Evolutionary conservation across 2,113 vertebrate genomes (phyloP), one percentile per base, ranked within the genome.

Genomic region (Asarcornis scutulata): DNA sequence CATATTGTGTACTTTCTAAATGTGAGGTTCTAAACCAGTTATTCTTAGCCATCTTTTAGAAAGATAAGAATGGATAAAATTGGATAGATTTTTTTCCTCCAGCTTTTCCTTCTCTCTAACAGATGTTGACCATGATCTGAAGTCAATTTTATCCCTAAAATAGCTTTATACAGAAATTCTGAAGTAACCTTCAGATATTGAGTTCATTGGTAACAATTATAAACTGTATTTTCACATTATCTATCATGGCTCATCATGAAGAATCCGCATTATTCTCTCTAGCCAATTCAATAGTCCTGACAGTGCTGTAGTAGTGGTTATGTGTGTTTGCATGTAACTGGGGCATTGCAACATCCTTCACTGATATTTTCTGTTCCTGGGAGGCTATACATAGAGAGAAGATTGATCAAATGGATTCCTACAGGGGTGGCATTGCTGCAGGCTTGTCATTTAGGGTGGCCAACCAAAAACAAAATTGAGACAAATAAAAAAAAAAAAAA

Each of bases 401-500:
- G 36, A 77, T 74, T 40, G 40, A 94, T 96, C 69, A 95, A 88
- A 86, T 21, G 17, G 48, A 78, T 31, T 92, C 52, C 38, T 72
- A 36, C 42, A 88, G 89, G 48, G 56, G 38, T 88, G 77, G 60
- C 38, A 27, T 89, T 46, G 46, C 94, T 97, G 40, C 68, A 89
- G 94, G 93, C 90, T 90, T 80, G 76, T 90, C 46, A 26, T 97
- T 95, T 94, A 95, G 85, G 81, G 82, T 94, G 63, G 58, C 52
- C 83, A 91, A 77, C 55, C 63, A 88, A 96, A 97, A 94, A 4
- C 44, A 95, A 93, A 94, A 91, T 77, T 89, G 94, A 95, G 62
- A 60, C 78, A 96, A 94, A 97, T 94, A 94, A 97, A 97, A 96
- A 89, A 89, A 95, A 96, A 91, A 38, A 38, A 44, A 69, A 86